Base-by-base conservation (phyloP, 2,888 invertebrate genomes). In the Cartodere bifasciata region DNA sequence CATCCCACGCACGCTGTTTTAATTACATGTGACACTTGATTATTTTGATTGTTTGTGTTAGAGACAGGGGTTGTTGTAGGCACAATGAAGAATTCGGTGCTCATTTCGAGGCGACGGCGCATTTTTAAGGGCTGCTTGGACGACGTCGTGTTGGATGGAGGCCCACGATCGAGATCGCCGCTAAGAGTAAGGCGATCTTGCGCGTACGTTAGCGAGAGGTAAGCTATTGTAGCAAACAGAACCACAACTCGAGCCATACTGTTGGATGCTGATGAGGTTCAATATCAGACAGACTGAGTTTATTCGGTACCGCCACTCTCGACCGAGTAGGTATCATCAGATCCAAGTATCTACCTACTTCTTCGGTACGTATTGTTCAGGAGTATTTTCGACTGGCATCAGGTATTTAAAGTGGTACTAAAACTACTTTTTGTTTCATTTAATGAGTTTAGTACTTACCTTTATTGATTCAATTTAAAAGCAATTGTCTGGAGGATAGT, bases 11-110 rank as follows among this genome's bases (percentile, higher is more conserved):
- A 53, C 22, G 45, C 70, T 60, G 43, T 61, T 50, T 43, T 61
- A 45, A 45, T 50, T 21, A 47, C 44, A 34, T 45, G 55, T 24
- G 31, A 36, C 10, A 26, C 24, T n/a, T n/a, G n/a, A n/a, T n/a
- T n/a, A n/a, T 13, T 17, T 51, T 52, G 39, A 54, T 45, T 31
- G 50, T 53, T 30, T 50, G 55, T 27, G 55, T 56, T 26, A 48
- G 46, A 43, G 26, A 53, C 45, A 4, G 53, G 55, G 34, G 64
- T 58, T 37, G 63, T 65, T 45, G 70, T 66, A 17, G 84, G 84
- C 46, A 85, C 68, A 44, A 82, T 65, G 58, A 85, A 86, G 62
- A 76, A 84, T 58, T 86, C 85, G 4, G 85, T 86, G 59, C 81
- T 84, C 72, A 86, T 75, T 60, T 84, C 83, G 26, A 79, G 62